Conservation (phyloP, 2,113 vertebrate species). For the Reinhardtius hippoglossoides region DNA sequence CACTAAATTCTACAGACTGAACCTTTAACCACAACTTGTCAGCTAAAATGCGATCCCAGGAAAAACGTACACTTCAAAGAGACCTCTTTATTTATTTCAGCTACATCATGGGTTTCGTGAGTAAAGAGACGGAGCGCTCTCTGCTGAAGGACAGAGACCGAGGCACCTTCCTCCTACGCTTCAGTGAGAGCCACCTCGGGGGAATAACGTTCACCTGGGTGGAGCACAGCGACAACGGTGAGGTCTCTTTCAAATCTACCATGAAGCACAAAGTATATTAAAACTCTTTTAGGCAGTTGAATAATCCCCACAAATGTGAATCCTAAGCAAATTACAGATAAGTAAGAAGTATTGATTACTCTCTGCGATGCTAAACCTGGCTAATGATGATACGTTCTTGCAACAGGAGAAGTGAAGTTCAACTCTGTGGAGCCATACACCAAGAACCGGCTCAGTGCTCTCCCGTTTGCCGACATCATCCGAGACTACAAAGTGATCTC, state of each 20-base stretch:
- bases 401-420: slow-evolving; percentile 89
- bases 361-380: not conserved
- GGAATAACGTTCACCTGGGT: slow-evolving; percentile 99
- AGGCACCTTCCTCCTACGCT: slow-evolving; percentile 93
- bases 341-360: not conserved
- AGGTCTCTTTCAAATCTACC: slow-evolving; percentile 17
- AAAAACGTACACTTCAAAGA: too few species aligned
- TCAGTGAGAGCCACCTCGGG: slow-evolving; percentile 97
- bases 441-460: slow-evolving; percentile 90
- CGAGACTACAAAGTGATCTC: slow-evolving; percentile 96
- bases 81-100: slow-evolving; percentile 66
- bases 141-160: slow-evolving; percentile 92
- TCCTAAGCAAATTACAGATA: not conserved
- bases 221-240: slow-evolving; percentile 90
- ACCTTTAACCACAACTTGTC: too few species aligned
- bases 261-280: too few species aligned
- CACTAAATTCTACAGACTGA: too few species aligned
- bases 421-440: slow-evolving; percentile 97
- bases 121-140: slow-evolving; percentile 92
- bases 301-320: not conserved
- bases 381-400: not conserved
- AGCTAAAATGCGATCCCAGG: too few species aligned
- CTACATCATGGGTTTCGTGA: slow-evolving; percentile 97
- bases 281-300: too few species aligned
- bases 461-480: slow-evolving; percentile 94